Evolutionary conservation across 2,888 invertebrate genomes (phyloP).

Genomic region (Xanthia togata): DNA sequence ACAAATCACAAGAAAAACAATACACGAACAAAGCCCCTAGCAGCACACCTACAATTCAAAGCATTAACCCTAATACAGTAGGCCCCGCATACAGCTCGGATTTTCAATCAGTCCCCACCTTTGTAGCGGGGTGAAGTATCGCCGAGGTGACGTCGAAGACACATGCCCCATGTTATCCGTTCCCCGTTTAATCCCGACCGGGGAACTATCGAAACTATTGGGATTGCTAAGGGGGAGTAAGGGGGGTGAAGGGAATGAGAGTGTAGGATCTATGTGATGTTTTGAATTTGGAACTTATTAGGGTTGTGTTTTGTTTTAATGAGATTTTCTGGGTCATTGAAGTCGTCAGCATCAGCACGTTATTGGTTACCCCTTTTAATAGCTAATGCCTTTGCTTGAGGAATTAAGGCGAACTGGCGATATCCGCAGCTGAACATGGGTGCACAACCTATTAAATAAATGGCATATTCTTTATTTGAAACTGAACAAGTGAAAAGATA

Average conservation of each 20-base stretch:
- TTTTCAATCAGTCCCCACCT: conserved; percentile 75
- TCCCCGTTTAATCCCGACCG: conserved; percentile 75
- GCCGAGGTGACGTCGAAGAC: conserved; percentile 70
- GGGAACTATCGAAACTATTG: conserved; percentile 71
- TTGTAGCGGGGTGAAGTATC: conserved; percentile 71
- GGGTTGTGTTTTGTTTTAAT: conserved; percentile 40
- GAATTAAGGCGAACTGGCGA: neutral
- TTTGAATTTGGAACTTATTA: conserved; percentile 52
- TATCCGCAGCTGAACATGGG: neutral
- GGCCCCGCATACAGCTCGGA: conserved; percentile 63
- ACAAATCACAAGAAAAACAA: neutral
- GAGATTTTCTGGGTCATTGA: neutral
- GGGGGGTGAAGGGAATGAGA: conserved; percentile 38
- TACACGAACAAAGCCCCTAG: neutral
- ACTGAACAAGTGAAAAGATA: neutral
- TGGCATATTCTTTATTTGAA: neutral
- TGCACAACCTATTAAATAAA: neutral
- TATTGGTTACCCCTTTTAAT: neutral
- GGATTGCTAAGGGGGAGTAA: conserved; percentile 56
- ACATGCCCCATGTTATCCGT: conserved; percentile 74
- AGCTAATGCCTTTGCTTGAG: neutral
- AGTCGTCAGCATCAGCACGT: neutral
- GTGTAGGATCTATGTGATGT: conserved; percentile 30
- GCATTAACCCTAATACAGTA: conserved; percentile 63
- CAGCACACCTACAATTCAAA: conserved; percentile 38